These are phyloP conservation scores for Opisthocomus hoazin DNA, from an alignment of 2,113 vertebrate species.

Conservation along the genomic window DNA sequence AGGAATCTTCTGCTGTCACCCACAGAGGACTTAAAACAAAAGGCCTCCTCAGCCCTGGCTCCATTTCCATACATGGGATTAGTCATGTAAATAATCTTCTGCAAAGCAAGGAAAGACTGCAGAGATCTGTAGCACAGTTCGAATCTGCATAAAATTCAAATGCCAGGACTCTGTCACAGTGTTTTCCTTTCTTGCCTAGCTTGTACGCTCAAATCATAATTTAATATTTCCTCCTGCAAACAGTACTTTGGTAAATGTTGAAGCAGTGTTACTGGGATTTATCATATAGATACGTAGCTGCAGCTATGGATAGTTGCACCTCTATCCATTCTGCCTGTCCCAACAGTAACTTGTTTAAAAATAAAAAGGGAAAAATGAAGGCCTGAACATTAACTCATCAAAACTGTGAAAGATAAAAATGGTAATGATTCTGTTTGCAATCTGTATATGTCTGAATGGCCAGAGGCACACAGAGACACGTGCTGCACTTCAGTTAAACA, in stretches of 20 bases:
- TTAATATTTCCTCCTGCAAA: not conserved
- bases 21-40: not conserved
- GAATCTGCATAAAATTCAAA: not conserved
- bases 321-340: not conserved
- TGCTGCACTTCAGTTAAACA: not conserved
- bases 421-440: not conserved
- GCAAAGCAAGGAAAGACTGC: not conserved
- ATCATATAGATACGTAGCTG: not conserved
- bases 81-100: not conserved
- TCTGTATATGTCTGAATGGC: not conserved
- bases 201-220: not conserved
- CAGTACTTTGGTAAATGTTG: not conserved
- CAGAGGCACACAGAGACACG: not conserved
- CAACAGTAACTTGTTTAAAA: slow-evolving; percentile 7
- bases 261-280: not conserved
- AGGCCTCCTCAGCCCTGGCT: not conserved
- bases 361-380: not conserved
- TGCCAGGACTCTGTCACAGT: not conserved
- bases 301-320: not conserved
- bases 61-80: not conserved
- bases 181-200: not conserved
- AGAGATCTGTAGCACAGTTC: not conserved
- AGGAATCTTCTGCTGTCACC: not conserved
- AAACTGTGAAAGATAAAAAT: not conserved
- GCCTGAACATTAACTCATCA: not conserved